Conservation (phyloP, 2,888 invertebrate species). For the Caenorhabditis wallacei region DNA sequence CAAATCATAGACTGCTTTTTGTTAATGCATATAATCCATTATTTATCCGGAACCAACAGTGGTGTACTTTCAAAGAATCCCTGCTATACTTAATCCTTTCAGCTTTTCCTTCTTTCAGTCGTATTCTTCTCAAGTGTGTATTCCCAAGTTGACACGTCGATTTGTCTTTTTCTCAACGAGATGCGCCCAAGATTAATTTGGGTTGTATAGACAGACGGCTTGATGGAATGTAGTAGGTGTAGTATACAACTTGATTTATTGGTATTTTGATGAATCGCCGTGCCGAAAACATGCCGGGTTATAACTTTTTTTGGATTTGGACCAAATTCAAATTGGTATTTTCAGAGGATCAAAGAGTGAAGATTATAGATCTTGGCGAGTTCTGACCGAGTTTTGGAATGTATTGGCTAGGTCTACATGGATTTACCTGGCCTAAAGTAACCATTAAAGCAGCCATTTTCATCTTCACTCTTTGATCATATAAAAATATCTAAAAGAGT, state of each 20-base stretch:
- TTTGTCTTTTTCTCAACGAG: not conserved
- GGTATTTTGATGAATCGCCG: not conserved
- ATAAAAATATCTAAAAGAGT: too few relatives aligned
- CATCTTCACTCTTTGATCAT: too few relatives aligned
- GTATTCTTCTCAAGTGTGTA: not conserved
- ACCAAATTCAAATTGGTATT: too few relatives aligned
- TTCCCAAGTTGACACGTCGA: constrained; percentile 19
- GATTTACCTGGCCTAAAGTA: too few relatives aligned
- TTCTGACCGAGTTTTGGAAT: too few relatives aligned
- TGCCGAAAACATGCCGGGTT: too few relatives aligned
- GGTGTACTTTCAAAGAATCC: not conserved
- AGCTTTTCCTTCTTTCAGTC: not conserved
- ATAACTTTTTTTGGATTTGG: too few relatives aligned
- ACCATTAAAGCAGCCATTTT: too few relatives aligned
- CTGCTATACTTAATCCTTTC: not conserved
- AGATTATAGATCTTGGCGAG: too few relatives aligned
- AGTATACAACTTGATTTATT: constrained; percentile 1
- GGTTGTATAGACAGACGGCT: not conserved
- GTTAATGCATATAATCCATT: not conserved
- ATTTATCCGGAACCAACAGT: not conserved
- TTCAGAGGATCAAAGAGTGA: too few relatives aligned
- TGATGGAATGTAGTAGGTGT: not conserved
- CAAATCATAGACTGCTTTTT: not conserved
- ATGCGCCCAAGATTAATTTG: constrained; percentile 19
- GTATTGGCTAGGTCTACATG: too few relatives aligned